Base-by-base conservation (phyloP, 2,113 vertebrate species). In the Azemiops feae region DNA sequence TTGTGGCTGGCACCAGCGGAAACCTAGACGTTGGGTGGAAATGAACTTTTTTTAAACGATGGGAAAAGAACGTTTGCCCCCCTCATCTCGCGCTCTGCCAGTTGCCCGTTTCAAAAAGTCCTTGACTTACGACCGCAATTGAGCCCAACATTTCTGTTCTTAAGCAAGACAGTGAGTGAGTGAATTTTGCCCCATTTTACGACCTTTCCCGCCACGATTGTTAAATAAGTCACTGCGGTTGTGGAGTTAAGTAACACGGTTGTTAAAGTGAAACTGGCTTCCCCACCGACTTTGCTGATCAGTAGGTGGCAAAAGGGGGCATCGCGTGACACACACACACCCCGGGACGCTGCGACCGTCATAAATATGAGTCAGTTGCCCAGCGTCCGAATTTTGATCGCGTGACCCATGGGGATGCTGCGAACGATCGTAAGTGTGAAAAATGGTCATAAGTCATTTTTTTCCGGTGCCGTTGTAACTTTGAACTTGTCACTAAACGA, bases 1-100 rank as follows among this genome's bases (percentile, higher is more conserved):
- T 98, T 94, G 88, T 98, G 97, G 96, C 96, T 94, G 92, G 53
- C 93, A 96, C 97, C 95, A 94, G 95, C 43, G 18, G 12, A 90
- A 74, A 14, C 97, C 98, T 98, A 93, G 91, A 97, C 88, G 94
- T 94, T 94, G 95, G 20, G 95, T 34, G 2, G 30, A 34, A 74
- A 18, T 6, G 4, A 14, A 69, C 2, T 20, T 74, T 74, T 74
- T 34, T 57, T 2, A 4, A 57, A 43, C 9, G 0, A 0, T 95
- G 25, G 95, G 89, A 16, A 22, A 45, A 20, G 6, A 47, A 50
- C 0, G 1, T 43, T 25, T 11, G 0, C 20, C 53, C 16, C n/a
- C 0, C 20, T 5, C 18, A 0, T 43, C 4, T 10, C 5, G 8
- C 1, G 4, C n/a, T 34, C 30, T 3, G 14, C 14, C 85, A 14